These are phyloP conservation scores for Cyphomyrus discorhynchus DNA, from an alignment of 2,113 vertebrate species.

Conservation along the genomic window DNA sequence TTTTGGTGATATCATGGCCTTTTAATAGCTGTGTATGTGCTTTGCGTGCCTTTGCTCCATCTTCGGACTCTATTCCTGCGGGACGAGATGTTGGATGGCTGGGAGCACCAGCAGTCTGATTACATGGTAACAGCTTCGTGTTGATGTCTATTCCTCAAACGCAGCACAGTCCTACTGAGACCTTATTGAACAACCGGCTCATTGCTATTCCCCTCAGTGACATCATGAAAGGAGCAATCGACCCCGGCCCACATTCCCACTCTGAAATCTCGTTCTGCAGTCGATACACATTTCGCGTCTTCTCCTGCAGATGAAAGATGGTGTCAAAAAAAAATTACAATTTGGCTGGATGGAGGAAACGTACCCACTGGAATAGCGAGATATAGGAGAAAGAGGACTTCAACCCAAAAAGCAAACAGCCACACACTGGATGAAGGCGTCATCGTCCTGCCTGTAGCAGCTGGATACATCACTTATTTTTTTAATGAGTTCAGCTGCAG, in stretches of 20 bases:
- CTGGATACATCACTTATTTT: background rate
- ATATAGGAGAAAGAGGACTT: background rate
- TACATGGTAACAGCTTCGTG: slow-evolving; percentile 24
- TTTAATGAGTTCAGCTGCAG: slow-evolving; percentile 3
- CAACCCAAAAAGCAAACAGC: background rate
- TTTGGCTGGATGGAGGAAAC: background rate
- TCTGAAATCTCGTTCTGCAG: slow-evolving; percentile 11
- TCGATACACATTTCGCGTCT: slow-evolving; percentile 4
- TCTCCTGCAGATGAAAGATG: background rate
- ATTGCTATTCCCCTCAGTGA: background rate
- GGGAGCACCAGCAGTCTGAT: slow-evolving; percentile 17
- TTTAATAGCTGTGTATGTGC: background rate
- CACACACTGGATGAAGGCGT: background rate
- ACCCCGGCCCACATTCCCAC: background rate
- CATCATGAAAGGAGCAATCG: slow-evolving; percentile 15
- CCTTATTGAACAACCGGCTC: slow-evolving; percentile 9
- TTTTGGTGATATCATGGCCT: background rate
- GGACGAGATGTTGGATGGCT: slow-evolving; percentile 5
- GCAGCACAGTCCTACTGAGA: slow-evolving; percentile 11
- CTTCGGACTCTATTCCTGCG: background rate
- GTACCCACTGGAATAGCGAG: background rate
- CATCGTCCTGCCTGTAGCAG: background rate
- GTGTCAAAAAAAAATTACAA: background rate
- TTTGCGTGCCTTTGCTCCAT: background rate
- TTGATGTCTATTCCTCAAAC: slow-evolving; percentile 1